Percentiles rank a stretch among this genome's conserved stretches.
Evolutionary conservation across 2,113 vertebrate species (phyloP).

Genomic region (Nyctibius bracteatus): DNA sequence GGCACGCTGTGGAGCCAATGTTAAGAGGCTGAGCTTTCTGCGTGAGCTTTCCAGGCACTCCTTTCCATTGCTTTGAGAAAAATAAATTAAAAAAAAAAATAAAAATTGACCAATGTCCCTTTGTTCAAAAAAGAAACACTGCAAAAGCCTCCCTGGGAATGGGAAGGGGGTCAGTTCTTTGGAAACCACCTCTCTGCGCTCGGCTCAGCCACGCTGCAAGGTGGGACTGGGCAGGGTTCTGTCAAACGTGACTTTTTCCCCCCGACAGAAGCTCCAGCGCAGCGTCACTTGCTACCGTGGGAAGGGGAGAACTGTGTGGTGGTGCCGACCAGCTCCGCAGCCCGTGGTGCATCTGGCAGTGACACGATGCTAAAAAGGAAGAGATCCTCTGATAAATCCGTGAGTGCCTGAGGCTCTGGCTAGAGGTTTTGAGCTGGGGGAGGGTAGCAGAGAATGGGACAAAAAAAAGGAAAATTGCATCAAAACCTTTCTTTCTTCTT

Average conservation of each 20-base stretch:
- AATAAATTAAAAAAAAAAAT: neutral
- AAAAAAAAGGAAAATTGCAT: neutral
- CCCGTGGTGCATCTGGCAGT: neutral
- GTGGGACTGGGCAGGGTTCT: neutral
- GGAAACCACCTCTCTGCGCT: neutral
- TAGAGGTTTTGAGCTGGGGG: neutral
- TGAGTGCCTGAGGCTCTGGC: neutral
- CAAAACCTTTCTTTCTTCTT: neutral
- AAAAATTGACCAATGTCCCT: neutral
- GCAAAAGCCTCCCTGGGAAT: neutral
- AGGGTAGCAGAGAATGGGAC: neutral
- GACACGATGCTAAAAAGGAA: slow-evolving; percentile 5
- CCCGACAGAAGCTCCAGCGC: neutral
- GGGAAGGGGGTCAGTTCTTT: neutral
- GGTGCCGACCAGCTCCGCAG: neutral
- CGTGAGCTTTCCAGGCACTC: neutral
- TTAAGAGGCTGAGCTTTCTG: neutral
- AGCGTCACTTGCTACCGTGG: neutral
- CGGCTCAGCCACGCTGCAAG: neutral
- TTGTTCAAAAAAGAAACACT: neutral
- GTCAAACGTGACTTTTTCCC: neutral
- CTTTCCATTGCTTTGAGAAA: neutral
- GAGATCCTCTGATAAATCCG: slow-evolving; percentile 14
- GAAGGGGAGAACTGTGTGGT: neutral
- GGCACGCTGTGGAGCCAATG: accelerated